phyloP scores from a whole-genome alignment of 2,113 vertebrate genomes.

The Cynocephalus volans region DNA sequence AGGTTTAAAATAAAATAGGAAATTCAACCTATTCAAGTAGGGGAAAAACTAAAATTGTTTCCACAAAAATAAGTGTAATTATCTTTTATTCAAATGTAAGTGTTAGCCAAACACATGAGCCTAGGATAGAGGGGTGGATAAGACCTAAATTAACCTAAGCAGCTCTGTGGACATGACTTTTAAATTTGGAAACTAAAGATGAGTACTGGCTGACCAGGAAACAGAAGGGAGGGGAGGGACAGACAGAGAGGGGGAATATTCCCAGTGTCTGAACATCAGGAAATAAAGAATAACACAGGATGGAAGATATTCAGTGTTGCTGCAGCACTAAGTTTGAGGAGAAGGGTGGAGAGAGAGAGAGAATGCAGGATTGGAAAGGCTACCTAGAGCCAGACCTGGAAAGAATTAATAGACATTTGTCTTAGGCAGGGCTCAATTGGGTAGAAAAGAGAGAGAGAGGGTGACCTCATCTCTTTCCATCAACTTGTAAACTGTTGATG shows the following conservation, averaged over 20 bases:
- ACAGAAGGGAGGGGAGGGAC: neutral
- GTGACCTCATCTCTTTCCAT: neutral
- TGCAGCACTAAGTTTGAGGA: neutral
- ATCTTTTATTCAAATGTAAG: constrained; percentile 29
- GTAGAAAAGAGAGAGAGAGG: neutral
- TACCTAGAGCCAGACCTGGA: neutral
- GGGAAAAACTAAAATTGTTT: constrained; percentile 26
- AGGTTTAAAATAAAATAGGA: constrained; percentile 22
- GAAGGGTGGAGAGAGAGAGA: neutral
- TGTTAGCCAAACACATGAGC: neutral
- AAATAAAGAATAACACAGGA: neutral
- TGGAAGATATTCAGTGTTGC: neutral
- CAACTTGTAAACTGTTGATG: neutral
- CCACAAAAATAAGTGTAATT: constrained; percentile 13
- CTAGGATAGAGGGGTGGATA: neutral
- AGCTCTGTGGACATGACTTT: neutral
- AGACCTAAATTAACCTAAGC: neutral
- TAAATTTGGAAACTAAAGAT: neutral
- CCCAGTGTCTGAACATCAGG: neutral
- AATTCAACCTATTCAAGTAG: constrained; percentile 12
- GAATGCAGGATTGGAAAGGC: neutral
- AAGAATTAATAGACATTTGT: neutral
- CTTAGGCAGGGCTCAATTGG: neutral
- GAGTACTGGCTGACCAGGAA: neutral
- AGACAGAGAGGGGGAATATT: neutral